Evolutionary conservation across 2,113 vertebrate genomes (phyloP), one percentile per base, ranked within the genome.

Genomic region (Dromaius novaehollandiae): DNA sequence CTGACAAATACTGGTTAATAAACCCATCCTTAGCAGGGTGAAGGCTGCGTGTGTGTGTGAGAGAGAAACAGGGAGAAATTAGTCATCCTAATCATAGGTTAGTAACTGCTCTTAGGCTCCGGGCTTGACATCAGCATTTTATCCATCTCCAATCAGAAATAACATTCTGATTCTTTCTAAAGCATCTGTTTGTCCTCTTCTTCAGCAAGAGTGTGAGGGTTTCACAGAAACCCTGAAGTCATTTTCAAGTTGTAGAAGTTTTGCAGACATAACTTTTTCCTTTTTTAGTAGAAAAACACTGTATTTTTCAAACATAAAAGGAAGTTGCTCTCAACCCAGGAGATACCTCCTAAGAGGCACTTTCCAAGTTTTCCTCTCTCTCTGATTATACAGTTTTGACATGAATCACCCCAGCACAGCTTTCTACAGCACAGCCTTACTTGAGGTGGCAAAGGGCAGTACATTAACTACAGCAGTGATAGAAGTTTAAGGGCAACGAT

Each of bases 171-270:
- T 32, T 76, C 15, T 89, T 86, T 66, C 69, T 77, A 19, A 91
- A 92, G 56, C 46, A n/a, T 58, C 83, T 80, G 55, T 93, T 91
- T 87, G 61, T 71, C 84, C 12, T 88, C 90, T 68, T 83, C 58
- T 50, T 53, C 44, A 83, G 50, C 53, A 32, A 50, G 94, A 93
- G 50, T 42, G 38, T 34, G 17, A 26, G 60, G 38, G 61, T 82
- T 96, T 93, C 86, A 87, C 42, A 90, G 77, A 90, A 66, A 96
- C 17, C 56, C 70, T 88, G 48, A 81, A 90, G 66, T 63, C 48
- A 85, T 88, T 95, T 95, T 91, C 64, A 91, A 95, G 79, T 42
- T 89, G 46, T 63, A 65, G 15, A 95, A 94, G 88, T 96, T 95
- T 93, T 89, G 30, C 79, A 80, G 92, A 38, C 56, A n/a, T 42